Conservation (phyloP, 2,797 vertebrate species). For the Cossypha polioptera region DNA sequence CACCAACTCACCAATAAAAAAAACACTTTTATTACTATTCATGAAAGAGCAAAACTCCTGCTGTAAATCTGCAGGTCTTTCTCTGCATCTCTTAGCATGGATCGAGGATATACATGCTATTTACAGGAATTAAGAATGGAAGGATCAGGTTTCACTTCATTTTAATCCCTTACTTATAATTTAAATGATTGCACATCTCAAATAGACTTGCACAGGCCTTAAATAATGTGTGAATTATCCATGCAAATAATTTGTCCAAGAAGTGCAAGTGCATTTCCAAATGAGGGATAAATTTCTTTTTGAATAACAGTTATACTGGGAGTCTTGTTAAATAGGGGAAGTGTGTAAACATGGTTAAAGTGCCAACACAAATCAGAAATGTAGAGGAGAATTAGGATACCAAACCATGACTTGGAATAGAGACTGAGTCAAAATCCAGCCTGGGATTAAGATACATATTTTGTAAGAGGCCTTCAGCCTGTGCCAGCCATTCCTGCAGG, state of each 20-base stretch:
- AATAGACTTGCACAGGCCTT: not conserved
- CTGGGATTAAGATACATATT: not conserved
- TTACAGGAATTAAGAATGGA: not conserved
- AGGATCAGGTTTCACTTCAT: not conserved
- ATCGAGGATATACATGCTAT: not conserved
- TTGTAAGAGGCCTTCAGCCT: not conserved
- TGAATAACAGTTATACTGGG: not conserved
- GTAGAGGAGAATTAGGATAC: not conserved
- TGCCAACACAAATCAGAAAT: not conserved
- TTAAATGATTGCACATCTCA: not conserved
- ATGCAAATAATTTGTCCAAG: not conserved
- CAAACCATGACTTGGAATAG: not conserved
- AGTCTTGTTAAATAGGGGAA: not conserved
- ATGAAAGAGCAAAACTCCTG: not conserved
- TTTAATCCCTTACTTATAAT: not conserved
- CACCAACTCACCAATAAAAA: not conserved
- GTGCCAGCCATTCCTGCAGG: not conserved
- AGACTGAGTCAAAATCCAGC: not conserved
- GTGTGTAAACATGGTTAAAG: not conserved
- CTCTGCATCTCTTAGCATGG: not conserved
- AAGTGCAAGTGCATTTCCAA: not conserved
- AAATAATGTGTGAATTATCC: not conserved
- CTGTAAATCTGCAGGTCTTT: not conserved
- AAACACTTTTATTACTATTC: not conserved
- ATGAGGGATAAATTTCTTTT: not conserved